These are phyloP conservation scores for Probaryconus sp. DNA, from an alignment of 1,140 invertebrate genomes.

Conservation along the genomic window DNA sequence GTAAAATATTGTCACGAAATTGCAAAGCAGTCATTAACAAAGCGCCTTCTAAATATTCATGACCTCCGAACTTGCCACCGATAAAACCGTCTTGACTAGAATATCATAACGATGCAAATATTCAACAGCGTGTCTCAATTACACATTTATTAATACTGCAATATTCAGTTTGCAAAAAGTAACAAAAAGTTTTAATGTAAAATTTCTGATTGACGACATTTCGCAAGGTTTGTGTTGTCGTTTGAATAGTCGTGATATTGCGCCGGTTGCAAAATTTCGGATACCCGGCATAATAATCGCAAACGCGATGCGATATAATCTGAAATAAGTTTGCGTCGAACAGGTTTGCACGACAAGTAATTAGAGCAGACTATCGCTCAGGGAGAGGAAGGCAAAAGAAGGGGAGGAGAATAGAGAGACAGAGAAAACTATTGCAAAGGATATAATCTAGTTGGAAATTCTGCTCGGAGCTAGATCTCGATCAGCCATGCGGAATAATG, in stretches of 20 bases:
- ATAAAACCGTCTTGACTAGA: slow-evolving; percentile 43
- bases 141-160: too few species aligned
- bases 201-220: too few species aligned
- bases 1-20: slow-evolving; percentile 36
- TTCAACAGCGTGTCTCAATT: too few species aligned
- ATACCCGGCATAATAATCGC: slow-evolving; percentile 35
- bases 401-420: slow-evolving; percentile 6
- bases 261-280: slow-evolving; percentile 23
- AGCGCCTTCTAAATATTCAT: slow-evolving; percentile 31
- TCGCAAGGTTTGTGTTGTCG: too few species aligned
- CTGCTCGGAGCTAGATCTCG: slow-evolving; percentile 63
- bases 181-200: too few species aligned
- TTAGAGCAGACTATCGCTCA: slow-evolving; percentile 41
- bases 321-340: slow-evolving; percentile 35
- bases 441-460: slow-evolving; percentile 71
- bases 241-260: background rate
- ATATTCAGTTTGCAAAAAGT: too few species aligned
- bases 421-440: slow-evolving; percentile 38
- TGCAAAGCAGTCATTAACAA: slow-evolving; percentile 18
- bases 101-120: too few species aligned
- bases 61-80: slow-evolving; percentile 21
- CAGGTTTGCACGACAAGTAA: slow-evolving; percentile 54
- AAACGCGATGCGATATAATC: slow-evolving; percentile 31
- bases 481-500: slow-evolving; percentile 75
- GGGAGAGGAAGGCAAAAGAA: slow-evolving; percentile 1